These are phyloP conservation scores for Epizoanthus illoricatus DNA, from an alignment of 92 coral and sea anemone species.

Conservation along the genomic window DNA sequence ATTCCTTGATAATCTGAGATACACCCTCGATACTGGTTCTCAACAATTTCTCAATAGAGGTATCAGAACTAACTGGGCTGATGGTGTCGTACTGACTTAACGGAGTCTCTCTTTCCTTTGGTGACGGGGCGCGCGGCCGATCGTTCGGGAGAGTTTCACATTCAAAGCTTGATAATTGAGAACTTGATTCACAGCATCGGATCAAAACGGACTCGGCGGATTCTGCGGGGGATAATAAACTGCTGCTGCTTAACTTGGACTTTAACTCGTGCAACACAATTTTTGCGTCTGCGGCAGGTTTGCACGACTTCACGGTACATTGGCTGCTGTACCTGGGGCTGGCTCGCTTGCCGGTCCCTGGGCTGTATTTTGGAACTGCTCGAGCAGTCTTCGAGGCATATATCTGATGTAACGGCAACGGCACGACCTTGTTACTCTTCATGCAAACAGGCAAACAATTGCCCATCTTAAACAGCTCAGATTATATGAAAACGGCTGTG, in stretches of 20 bases:
- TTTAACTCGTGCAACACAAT: not conserved
- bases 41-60: too few species aligned
- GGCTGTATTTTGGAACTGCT: too few species aligned
- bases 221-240: not conserved
- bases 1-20: too few species aligned
- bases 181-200: not conserved
- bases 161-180: not conserved
- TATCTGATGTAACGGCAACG: too few species aligned
- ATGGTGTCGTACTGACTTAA: not conserved
- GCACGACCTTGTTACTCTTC: too few species aligned
- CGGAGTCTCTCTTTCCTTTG: not conserved
- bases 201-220: constrained; percentile 24
- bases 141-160: not conserved
- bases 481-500: too few species aligned
- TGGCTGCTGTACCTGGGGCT: not conserved
- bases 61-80: not conserved
- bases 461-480: too few species aligned
- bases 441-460: too few species aligned
- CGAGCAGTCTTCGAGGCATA: too few species aligned
- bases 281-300: not conserved
- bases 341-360: not conserved
- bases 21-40: not conserved
- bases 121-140: constrained; percentile 30
- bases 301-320: constrained; percentile 6
- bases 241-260: not conserved